Conservation (phyloP, 2,797 vertebrate genomes). For the Enteromius thamalakanensis region DNA sequence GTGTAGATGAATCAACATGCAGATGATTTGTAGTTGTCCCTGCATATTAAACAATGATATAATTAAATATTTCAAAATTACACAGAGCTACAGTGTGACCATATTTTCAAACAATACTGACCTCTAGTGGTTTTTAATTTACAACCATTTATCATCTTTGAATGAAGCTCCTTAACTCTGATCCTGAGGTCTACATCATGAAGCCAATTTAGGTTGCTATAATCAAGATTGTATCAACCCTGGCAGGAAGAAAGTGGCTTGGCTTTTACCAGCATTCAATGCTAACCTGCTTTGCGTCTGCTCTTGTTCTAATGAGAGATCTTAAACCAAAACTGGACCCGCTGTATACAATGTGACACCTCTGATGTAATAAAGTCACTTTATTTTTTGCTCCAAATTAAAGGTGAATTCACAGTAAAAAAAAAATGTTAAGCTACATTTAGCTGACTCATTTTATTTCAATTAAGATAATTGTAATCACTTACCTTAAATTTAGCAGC, state of each 20-base stretch:
- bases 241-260: neutral
- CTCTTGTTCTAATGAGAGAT: neutral
- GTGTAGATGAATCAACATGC: neutral
- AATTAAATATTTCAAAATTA: neutral
- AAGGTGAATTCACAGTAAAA: neutral
- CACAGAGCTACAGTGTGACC: neutral
- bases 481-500: too few species aligned
- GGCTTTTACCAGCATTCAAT: neutral
- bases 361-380: neutral
- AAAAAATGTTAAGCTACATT: too few species aligned
- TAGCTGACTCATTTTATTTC: too few species aligned
- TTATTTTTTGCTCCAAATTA: neutral
- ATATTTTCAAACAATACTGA: conserved; percentile 66
- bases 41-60: neutral
- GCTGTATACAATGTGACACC: neutral
- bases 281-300: neutral
- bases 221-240: neutral
- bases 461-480: too few species aligned
- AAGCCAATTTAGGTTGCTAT: neutral
- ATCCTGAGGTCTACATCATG: neutral
- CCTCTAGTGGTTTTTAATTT: conserved; percentile 71
- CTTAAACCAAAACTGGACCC: neutral
- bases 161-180: neutral
- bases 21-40: neutral
- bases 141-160: too few species aligned